Conservation (phyloP, 2,888 invertebrate species). For the Spodoptera littoralis region DNA sequence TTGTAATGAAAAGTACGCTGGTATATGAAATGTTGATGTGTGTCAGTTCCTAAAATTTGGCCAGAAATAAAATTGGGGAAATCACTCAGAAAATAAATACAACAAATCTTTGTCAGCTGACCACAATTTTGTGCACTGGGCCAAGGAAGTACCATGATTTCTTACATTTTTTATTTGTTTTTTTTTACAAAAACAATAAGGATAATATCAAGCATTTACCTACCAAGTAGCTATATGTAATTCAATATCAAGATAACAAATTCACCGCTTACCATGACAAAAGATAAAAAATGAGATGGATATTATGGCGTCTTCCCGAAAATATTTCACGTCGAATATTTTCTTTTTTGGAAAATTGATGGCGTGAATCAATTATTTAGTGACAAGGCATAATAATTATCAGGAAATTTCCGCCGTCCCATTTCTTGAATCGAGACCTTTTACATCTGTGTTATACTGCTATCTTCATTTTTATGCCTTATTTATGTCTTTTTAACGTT, state of each 20-base stretch:
- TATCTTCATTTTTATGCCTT: conserved; percentile 31
- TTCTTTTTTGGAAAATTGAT: conserved; percentile 1
- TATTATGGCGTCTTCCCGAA: neutral
- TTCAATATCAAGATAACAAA: neutral
- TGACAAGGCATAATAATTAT: conserved; percentile 8
- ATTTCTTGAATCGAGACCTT: conserved; percentile 22
- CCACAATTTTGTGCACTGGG: no score
- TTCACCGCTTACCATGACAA: neutral
- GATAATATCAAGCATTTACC: no score
- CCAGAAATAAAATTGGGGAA: no score
- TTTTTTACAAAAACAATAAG: no score
- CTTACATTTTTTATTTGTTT: no score
- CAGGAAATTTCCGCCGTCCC: conserved; percentile 13
- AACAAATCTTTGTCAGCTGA: no score
- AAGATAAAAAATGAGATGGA: conserved; percentile 10
- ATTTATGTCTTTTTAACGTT: conserved; percentile 48
- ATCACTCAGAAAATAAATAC: no score
- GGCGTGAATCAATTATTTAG: conserved; percentile 4
- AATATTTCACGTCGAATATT: neutral
- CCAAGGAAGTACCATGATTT: no score
- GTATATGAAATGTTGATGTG: no score
- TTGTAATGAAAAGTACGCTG: no score
- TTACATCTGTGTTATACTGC: conserved; percentile 15
- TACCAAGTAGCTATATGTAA: neutral
- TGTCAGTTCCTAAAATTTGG: no score